These are phyloP conservation scores for Drosophila longiperda DNA, from an alignment of 2,888 invertebrate genomes.

Conservation along the genomic window DNA sequence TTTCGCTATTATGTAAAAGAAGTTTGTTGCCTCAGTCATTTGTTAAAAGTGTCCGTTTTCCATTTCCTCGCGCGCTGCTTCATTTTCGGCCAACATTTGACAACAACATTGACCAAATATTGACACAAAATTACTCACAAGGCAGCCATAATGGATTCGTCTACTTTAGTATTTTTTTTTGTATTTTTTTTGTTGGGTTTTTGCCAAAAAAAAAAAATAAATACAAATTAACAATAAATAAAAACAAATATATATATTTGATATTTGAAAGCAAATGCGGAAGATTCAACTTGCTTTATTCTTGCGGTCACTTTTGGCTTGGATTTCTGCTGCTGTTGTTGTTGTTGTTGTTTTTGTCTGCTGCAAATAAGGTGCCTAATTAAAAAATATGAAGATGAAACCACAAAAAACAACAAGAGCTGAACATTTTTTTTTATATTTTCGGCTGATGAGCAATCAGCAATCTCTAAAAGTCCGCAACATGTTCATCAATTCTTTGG, in stretches of 20 bases:
- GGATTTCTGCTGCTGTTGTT: slow-evolving; percentile 31
- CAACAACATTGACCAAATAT: slow-evolving; percentile 50
- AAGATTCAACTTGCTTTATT: slow-evolving; percentile 53
- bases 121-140: slow-evolving; percentile 44
- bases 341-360: slow-evolving; percentile 31
- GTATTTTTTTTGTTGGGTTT: slow-evolving; percentile 9
- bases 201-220: slow-evolving; percentile 61
- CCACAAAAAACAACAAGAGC: slow-evolving; percentile 20
- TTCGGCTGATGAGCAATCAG: slow-evolving; percentile 53
- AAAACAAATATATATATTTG: slow-evolving; percentile 7
- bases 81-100: slow-evolving; percentile 14
- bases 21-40: slow-evolving; percentile 54
- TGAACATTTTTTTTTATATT: slow-evolving; percentile 4
- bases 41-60: slow-evolving; percentile 17
- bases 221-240: slow-evolving; percentile 54
- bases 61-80: slow-evolving; percentile 26
- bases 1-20: slow-evolving; percentile 51
- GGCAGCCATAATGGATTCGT: slow-evolving; percentile 25
- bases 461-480: slow-evolving; percentile 37
- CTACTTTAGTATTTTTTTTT: background rate
- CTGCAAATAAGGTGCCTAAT: slow-evolving; percentile 77
- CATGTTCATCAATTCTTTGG: slow-evolving; percentile 66
- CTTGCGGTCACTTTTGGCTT: slow-evolving; percentile 8
- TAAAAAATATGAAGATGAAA: slow-evolving; percentile 39
- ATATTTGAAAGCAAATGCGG: slow-evolving; percentile 65